Evolutionary conservation across 2,888 invertebrate species (phyloP), one percentile per base, ranked within the genome.

Genomic region (Scrobipalpa costella): DNA sequence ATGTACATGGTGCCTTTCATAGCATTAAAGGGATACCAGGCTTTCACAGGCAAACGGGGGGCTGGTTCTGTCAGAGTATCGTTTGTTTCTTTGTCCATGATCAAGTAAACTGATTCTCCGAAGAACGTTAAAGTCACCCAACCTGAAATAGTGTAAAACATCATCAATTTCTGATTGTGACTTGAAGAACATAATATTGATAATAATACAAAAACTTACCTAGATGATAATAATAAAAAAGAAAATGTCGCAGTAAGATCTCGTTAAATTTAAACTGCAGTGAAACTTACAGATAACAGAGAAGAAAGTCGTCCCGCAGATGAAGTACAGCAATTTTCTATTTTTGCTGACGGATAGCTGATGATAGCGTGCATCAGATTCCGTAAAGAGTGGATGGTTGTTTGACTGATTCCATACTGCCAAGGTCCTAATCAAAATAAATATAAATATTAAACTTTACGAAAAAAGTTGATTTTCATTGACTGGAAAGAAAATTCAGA

Each of bases 331-430:
- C 0, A 96, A 88, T 64, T 94, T 93, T 59, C 96, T 90, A 94
- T 95, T 96, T 85, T 96, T 95, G 63, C 94, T 93, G 61, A 96
- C 82, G 0, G 96, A 92, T 44, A 95, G 92, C 49, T 95, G 94
- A 77, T 96, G 95, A 80, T 95, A 96, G 19, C 95, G 92, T 0
- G 95, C 94, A 77, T 96, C 95, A 0, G 96, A 96, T 81, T 97
- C 97, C 57, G 95, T 94, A 81, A 97, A 97, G 49, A 97, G 81
- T 0, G 97, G 96, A 85, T 97, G 96, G 62, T 95, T 94, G 83
- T 96, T 96, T 0, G 95, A 94, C 84, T 96, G 95, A 80, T 97
- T 97, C 97, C 97, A 97, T 67, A 96, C 94, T 36, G 94, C 95
- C 49, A 96, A 82, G 0, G 96, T 96, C 75, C 96, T 94, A 72